Conservation (phyloP, 2,113 vertebrate species). For the Coracopsis vasa region DNA sequence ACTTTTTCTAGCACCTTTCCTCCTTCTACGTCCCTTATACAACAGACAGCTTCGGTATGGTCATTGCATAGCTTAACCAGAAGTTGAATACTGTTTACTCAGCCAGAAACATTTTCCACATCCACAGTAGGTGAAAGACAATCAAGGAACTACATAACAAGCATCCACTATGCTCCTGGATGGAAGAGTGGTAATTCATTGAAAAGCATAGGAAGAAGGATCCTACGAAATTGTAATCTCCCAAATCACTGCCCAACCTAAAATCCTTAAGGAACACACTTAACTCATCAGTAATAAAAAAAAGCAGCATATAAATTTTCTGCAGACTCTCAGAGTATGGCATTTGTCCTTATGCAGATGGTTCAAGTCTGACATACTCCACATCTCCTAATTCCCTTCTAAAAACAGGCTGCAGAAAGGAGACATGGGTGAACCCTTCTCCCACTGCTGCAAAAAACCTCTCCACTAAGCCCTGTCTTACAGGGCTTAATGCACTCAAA, state of each 20-base stretch:
- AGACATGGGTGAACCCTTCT: background rate
- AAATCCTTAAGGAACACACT: background rate
- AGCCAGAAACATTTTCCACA: background rate
- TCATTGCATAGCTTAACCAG: background rate
- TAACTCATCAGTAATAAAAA: background rate
- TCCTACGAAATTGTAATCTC: background rate
- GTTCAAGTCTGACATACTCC: background rate
- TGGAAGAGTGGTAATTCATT: background rate
- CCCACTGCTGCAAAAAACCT: background rate
- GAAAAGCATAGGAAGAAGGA: background rate
- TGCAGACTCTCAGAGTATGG: background rate
- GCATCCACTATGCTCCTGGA: background rate
- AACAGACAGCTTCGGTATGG: background rate
- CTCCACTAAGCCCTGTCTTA: background rate
- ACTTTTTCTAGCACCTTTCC: background rate
- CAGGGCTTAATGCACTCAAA: background rate
- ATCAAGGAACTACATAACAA: background rate
- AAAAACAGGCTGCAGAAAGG: background rate
- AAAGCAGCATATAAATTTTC: background rate
- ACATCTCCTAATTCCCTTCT: background rate
- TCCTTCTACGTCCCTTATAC: background rate
- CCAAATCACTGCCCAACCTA: background rate
- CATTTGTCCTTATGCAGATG: background rate
- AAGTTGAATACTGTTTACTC: background rate
- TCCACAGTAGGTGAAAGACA: background rate